Percentiles rank a stretch among this genome's conserved stretches.
These are phyloP conservation scores for Agrilus planipennis DNA, from an alignment of 1,140 invertebrate genomes.

Conservation along the genomic window DNA sequence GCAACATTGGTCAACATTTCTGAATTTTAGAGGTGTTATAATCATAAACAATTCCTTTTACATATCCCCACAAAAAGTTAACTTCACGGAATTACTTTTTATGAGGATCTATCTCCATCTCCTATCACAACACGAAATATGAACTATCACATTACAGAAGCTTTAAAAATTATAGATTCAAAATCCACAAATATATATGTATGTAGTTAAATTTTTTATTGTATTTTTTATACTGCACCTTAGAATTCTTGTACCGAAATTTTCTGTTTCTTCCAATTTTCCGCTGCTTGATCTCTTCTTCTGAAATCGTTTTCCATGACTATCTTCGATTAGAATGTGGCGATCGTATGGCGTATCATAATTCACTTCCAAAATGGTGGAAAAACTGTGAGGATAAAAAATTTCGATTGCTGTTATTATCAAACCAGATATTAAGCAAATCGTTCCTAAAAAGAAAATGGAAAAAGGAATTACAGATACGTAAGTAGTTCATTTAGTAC, in stretches of 20 bases:
- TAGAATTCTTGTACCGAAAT: constrained; percentile 47
- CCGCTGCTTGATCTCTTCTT: constrained; percentile 42
- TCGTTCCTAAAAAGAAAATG: too few species aligned
- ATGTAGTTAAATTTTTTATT: neutral
- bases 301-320: constrained; percentile 58
- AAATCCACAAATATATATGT: too few species aligned
- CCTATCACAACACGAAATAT: too few species aligned
- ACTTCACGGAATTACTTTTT: too few species aligned
- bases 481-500: too few species aligned
- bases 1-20: too few species aligned
- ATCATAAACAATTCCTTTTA: too few species aligned
- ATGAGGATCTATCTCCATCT: too few species aligned
- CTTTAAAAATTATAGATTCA: neutral
- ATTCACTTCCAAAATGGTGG: constrained; percentile 84
- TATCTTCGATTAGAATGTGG: constrained; percentile 84
- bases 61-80: too few species aligned
- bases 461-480: too few species aligned
- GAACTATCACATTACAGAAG: neutral
- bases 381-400: constrained; percentile 82
- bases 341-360: constrained; percentile 88
- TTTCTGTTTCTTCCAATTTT: constrained; percentile 47
- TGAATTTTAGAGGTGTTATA: too few species aligned
- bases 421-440: constrained; percentile 61
- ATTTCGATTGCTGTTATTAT: constrained; percentile 71
- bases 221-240: constrained; percentile 31